phyloP scores from a whole-genome alignment of 1,140 invertebrate genomes.

The Delia radicum region DNA sequence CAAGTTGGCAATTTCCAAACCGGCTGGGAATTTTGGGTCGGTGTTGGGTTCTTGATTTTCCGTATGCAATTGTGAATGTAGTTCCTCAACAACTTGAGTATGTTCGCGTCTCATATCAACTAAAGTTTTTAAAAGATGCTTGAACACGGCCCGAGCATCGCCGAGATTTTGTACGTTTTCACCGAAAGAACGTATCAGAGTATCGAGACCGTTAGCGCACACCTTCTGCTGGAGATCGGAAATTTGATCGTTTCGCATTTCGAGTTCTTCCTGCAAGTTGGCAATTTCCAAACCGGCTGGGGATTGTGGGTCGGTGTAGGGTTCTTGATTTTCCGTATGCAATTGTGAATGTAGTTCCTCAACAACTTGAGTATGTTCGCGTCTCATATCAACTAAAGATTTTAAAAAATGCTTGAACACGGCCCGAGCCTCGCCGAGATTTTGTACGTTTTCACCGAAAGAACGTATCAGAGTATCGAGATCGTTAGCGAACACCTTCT shows the following conservation, averaged over 20 bases:
- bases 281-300: constrained; percentile 55
- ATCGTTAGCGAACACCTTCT: constrained; percentile 36
- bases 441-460: no score
- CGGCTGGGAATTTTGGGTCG: constrained; percentile 25
- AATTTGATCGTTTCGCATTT: constrained; percentile 76
- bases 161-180: no score
- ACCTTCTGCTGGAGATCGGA: constrained; percentile 85
- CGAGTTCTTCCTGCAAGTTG: constrained; percentile 67
- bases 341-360: no score
- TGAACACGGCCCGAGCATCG: constrained; percentile 60
- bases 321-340: constrained; percentile 53
- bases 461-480: constrained; percentile 63
- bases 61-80: no score
- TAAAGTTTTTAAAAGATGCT: constrained; percentile 42
- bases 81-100: no score
- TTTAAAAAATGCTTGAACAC: constrained; percentile 40
- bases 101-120: no score
- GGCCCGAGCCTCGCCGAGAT: constrained; percentile 65
- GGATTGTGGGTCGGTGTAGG: background rate
- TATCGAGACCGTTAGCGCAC: constrained; percentile 72
- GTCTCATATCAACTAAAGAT: no score
- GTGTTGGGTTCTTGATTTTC: constrained; percentile 53
- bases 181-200: no score
- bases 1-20: constrained; percentile 59
- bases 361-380: no score